A percentile compares a stretch with the other conserved stretches of the same genome.
Evolutionary conservation across 2,113 vertebrate genomes (phyloP).

Genomic region (Triplophysa dalaica): DNA sequence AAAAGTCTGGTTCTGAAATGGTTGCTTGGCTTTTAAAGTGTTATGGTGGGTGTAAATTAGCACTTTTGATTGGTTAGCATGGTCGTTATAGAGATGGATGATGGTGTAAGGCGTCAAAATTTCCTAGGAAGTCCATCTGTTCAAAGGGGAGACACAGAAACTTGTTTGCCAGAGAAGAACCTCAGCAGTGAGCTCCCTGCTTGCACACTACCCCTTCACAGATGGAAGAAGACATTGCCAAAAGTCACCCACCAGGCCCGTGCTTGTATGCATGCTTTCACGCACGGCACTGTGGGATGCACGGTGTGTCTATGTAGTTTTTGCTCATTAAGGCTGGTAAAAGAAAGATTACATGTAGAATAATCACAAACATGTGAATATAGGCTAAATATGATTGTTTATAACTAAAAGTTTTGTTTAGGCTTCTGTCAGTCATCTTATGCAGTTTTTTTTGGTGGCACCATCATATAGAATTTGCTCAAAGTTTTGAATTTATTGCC

Average conservation of each 20-base stretch:
- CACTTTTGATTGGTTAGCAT: slow-evolving; percentile 43
- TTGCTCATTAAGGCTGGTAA: slow-evolving; percentile 26
- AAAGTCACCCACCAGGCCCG: slow-evolving; percentile 34
- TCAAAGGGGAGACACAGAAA: slow-evolving; percentile 41
- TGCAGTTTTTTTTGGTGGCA: background rate
- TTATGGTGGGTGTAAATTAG: slow-evolving; percentile 45
- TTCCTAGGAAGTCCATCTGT: slow-evolving; percentile 47
- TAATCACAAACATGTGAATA: background rate
- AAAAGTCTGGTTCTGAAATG: slow-evolving; percentile 34
- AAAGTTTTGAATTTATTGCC: too few relatives aligned
- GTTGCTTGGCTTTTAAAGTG: slow-evolving; percentile 21
- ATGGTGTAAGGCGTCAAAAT: slow-evolving; percentile 23
- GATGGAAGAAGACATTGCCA: slow-evolving; percentile 44
- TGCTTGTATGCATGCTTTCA: background rate
- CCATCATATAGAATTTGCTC: background rate
- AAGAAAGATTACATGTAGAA: slow-evolving; percentile 11
- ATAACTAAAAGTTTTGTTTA: background rate
- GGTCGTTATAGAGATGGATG: slow-evolving; percentile 47
- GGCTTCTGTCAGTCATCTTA: too few relatives aligned
- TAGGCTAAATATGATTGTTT: background rate
- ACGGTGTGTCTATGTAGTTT: background rate
- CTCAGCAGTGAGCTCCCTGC: background rate
- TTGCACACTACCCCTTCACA: slow-evolving; percentile 32
- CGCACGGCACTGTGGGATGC: background rate
- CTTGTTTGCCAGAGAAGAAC: slow-evolving; percentile 31